Evolutionary conservation across 2,888 invertebrate genomes (phyloP), one percentile per base, ranked within the genome.

Genomic region (Spodoptera picta): DNA sequence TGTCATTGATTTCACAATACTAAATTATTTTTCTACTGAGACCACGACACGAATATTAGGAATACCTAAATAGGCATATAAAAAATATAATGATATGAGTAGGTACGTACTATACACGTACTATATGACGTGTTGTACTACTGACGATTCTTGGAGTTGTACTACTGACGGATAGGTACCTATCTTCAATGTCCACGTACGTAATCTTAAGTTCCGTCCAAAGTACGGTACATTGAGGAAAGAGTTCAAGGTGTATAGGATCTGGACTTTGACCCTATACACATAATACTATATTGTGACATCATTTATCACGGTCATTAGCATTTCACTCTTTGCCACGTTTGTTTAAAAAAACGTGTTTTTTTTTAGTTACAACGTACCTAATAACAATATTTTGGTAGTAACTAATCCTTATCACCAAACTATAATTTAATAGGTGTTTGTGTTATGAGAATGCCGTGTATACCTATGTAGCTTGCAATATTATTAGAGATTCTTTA

Each of bases 1-100:
- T 49, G 36, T 68, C 68, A 73, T 41, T 19, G 4, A 12, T 19
- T 69, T 73, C 73, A 27, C 68, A 47, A 73, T 47, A 73, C 42
- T 73, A 43, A 49, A 53, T 45, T 66, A 44, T 23, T 58, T 65
- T 58, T 46, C 27, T 43, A 9, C 5, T 9, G 10, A 41, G 27
- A 6, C 52, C 53, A 73, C 73, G 53, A 58, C 67, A 67, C 1
- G 19, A 19, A 11, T 58, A 50, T 45, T 43, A 42, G 9, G 36
- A 64, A 70, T 46, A 44, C 24, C 2, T 46, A 19, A 42, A 4
- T 50, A 43, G 14, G 0, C n/a, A 44, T 3, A 12, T 36, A 31
- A 48, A 65, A 1, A 23, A 45, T 43, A 24, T 45, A 19, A 49
- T 19, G 41, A 36, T 24, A 43, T 49, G 49, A 19, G 19, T 19